Base-by-base conservation (phyloP, 2,113 vertebrate genomes). In the Pimephales promelas region DNA sequence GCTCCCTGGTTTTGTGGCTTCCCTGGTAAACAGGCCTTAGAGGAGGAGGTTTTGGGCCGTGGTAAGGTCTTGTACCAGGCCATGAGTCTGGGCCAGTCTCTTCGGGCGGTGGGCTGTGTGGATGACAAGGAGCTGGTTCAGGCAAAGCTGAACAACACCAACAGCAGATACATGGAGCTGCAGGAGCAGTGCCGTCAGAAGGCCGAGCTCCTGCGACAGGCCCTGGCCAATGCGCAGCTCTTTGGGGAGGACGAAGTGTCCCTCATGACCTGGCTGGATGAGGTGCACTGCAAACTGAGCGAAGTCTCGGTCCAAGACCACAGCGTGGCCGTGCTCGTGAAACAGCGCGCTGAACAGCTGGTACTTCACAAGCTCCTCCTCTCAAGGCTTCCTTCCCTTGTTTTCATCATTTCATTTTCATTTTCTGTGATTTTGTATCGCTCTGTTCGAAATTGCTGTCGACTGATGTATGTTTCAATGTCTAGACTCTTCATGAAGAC, bases 191-290 rank as follows among this genome's bases (percentile, higher is more conserved):
- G 94, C 90, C 93, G 92, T 90, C 95, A 93, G 91, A 96, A 95
- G 92, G 95, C 95, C 31, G 96, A 97, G 92, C 94, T 97, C 88
- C 94, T 99, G 85, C 95, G 94, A 86, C 97, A 97, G 93, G 97
- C 98, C 71, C 94, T 96, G 92, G 96, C 95, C 84, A 99, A 99
- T 87, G 97, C 97, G 86, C 97, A 95, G 92, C 95, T 98, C 90
- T 99, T 99, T 90, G 97, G 97, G 83, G 97, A 98, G 87, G 97
- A 99, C 0, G 96, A 99, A 93, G 97, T 99, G 90, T 97, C 96
- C 73, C 90, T 99, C 91, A 96, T 99, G 96, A 99, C 96, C 93
- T 99, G 98, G 98, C 95, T 99, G 86, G 95, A 92, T 34, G 97
- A 99, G 92, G 92, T 92, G 40, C 95, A 97, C 88, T 89, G 92